A percentile compares a stretch with the other conserved stretches of the same genome.
Evolutionary conservation across 1,140 invertebrate species (phyloP).

Genomic region (Orchesella cincta): DNA sequence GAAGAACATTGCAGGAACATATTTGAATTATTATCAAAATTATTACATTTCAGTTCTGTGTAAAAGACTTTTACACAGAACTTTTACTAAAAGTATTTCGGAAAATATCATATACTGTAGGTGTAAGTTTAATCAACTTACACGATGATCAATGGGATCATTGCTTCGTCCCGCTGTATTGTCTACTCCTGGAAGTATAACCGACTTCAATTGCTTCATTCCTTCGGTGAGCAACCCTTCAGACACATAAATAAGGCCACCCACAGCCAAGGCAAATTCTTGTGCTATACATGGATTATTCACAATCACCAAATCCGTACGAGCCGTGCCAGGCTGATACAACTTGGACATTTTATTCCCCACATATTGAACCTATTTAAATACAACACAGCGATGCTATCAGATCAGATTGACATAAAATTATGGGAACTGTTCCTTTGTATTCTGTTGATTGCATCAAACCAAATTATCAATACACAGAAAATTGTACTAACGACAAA

Average conservation of each 20-base stretch:
- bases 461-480: no score
- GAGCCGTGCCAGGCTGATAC: no score
- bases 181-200: background rate
- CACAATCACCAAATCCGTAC: background rate
- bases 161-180: background rate
- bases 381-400: no score
- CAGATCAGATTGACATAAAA: no score
- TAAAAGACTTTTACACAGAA: background rate
- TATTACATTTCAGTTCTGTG: background rate
- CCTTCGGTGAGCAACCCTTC: background rate
- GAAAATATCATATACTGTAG: background rate
- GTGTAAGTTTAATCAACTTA: background rate
- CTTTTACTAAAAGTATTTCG: background rate
- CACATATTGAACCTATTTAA: no score
- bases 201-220: background rate
- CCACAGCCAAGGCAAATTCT: constrained; percentile 4
- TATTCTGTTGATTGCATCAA: no score
- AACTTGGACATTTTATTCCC: no score
- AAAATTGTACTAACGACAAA: no score
- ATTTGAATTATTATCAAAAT: background rate
- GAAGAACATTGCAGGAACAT: no score
- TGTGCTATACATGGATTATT: constrained; percentile 3
- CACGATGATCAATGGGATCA: background rate
- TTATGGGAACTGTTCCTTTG: no score
- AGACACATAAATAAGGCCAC: background rate